Evolutionary conservation across 2,888 invertebrate species (phyloP).

Genomic region (Oegoconia quadripuncta): DNA sequence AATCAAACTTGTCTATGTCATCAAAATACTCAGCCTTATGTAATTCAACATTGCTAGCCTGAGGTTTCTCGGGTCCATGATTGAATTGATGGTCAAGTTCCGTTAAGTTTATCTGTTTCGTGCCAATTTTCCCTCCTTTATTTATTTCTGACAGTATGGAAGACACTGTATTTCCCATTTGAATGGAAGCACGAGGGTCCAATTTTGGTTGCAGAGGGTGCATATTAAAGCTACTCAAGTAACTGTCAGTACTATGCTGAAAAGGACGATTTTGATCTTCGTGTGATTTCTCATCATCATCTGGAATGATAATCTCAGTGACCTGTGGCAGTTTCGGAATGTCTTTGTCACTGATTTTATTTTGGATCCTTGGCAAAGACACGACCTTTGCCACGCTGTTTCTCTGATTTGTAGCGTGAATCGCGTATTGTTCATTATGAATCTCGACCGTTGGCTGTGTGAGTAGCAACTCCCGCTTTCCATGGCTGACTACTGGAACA

Average conservation of each 20-base stretch:
- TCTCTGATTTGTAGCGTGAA: constrained; percentile 55
- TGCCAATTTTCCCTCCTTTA: constrained; percentile 65
- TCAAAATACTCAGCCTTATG: constrained; percentile 71
- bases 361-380: constrained; percentile 65
- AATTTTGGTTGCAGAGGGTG: constrained; percentile 68
- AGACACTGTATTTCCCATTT: constrained; percentile 81
- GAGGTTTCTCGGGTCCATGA: constrained; percentile 47
- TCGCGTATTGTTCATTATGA: constrained; percentile 71
- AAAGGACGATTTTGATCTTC: constrained; percentile 56
- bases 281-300: constrained; percentile 75
- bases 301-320: constrained; percentile 85
- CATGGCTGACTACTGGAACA: constrained; percentile 81
- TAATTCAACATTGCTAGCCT: constrained; percentile 43
- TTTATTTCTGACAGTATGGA: constrained; percentile 80
- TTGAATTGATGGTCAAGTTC: constrained; percentile 70
- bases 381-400: constrained; percentile 71
- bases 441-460: constrained; percentile 76
- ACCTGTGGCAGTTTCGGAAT: constrained; percentile 87
- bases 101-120: constrained; percentile 66
- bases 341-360: constrained; percentile 76
- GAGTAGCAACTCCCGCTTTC: constrained; percentile 74
- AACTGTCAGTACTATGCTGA: constrained; percentile 56
- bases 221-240: constrained; percentile 61
- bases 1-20: constrained; percentile 81
- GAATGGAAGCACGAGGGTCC: constrained; percentile 75